Evolutionary conservation across 2,888 invertebrate species (phyloP), one percentile per base, ranked within the genome.

Genomic region (Tolmerus cingulatus): DNA sequence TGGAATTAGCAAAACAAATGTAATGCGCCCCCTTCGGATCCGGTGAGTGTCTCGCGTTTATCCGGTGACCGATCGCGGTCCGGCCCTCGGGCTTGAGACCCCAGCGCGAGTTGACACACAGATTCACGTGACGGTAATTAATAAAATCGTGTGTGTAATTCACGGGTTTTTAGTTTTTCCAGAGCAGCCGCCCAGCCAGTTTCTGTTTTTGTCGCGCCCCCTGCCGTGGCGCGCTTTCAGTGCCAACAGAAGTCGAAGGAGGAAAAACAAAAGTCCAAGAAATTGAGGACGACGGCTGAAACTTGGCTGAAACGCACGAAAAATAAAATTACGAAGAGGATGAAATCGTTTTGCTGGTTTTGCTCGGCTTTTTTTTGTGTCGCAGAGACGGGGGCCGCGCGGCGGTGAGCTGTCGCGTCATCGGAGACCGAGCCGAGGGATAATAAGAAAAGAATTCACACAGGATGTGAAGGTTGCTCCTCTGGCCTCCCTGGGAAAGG

Each of bases 1-100:
- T 23, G 43, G 55, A 81, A 81, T 81, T 81, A 81, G 81, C 51
- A 81, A 81, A 55, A 51, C 51, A 81, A 81, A 46, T 51, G 55
- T 81, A 55, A 30, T 55, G 9, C 23, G 57, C 57, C 27, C 57
- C 27, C 57, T 8, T 1, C 2, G 57, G 3, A 7, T 9, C 2
- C 43, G 43, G 43, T 66, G 66, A 0, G 57, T 27, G 66, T 66
- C 12, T 2, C 9, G 9, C 16, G 19, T 55, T n/a, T n/a, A 66
- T 40, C 12, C 40, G 1, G 0, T 12, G 3, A 66, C 30, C 30
- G 3, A 30, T 30, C 30, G 1, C 12, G 23, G 27, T 43, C 81
- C 43, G 43, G 81, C n/a, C 55, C 30, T 51, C 51, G 2, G 12
- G 74, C 4, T 40, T 37, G 19, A 30, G 2, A n/a, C 37, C 27